phyloP scores from a whole-genome alignment of 1,140 invertebrate genomes.

The Anastatus disparis region DNA sequence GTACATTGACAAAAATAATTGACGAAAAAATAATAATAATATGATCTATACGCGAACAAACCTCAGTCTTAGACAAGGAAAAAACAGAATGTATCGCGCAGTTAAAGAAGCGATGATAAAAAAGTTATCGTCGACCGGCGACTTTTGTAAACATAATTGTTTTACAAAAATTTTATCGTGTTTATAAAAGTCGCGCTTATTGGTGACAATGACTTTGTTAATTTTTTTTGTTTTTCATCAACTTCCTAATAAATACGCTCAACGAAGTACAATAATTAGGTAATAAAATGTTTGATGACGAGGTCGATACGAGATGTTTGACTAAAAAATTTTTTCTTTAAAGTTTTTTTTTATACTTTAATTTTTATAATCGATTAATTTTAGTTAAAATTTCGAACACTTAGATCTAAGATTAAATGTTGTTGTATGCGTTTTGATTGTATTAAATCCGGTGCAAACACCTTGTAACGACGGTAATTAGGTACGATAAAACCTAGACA shows the following conservation, averaged over 20 bases:
- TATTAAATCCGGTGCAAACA: constrained; percentile 22
- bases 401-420: neutral
- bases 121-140: constrained; percentile 34
- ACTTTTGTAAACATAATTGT: constrained; percentile 48
- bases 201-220: too few species aligned
- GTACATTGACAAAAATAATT: constrained; percentile 12
- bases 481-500: constrained; percentile 65
- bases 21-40: constrained; percentile 47
- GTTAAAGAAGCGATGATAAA: too few species aligned
- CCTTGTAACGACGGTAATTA: constrained; percentile 39
- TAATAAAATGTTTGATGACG: constrained; percentile 45
- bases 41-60: constrained; percentile 49
- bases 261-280: constrained; percentile 57
- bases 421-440: neutral
- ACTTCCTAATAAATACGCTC: constrained; percentile 57
- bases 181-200: constrained; percentile 51
- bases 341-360: too few species aligned
- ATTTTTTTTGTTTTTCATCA: too few species aligned
- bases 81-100: constrained; percentile 47
- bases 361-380: neutral
- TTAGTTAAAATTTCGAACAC: neutral
- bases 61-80: constrained; percentile 65
- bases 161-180: constrained; percentile 41
- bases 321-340: too few species aligned
- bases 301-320: constrained; percentile 46